Evolutionary conservation across 2,888 invertebrate species (phyloP).

Genomic region (Plagodis pulveraria): DNA sequence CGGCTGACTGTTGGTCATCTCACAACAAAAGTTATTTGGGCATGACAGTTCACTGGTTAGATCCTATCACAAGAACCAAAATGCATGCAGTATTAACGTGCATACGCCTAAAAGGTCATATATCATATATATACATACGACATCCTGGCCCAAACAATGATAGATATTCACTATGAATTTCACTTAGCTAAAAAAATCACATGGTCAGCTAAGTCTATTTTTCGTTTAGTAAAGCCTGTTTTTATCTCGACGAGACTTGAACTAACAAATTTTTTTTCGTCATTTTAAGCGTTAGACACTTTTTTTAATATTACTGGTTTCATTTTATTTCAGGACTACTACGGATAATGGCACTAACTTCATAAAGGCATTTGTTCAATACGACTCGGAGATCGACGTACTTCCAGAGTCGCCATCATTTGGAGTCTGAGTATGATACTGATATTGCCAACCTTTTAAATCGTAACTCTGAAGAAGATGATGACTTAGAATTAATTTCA

Average conservation of each 20-base stretch:
- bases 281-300: too few relatives aligned
- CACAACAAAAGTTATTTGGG: constrained; percentile 29
- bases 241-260: too few relatives aligned
- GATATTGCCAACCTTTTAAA: constrained; percentile 29
- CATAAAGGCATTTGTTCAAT: constrained; percentile 34
- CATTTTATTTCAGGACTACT: constrained; percentile 30
- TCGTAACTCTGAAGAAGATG: constrained; percentile 27
- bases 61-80: constrained; percentile 26
- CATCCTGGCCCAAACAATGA: constrained; percentile 25
- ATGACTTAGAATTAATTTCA: constrained; percentile 28
- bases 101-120: constrained; percentile 24
- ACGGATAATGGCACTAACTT: constrained; percentile 34
- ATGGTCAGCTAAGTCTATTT: constrained; percentile 30
- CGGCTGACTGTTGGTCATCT: constrained; percentile 30
- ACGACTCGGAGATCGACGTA: constrained; percentile 29
- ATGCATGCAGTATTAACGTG: constrained; percentile 26
- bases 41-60: constrained; percentile 30
- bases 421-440: constrained; percentile 19
- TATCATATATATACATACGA: constrained; percentile 18
- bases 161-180: constrained; percentile 29
- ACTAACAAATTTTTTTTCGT: too few relatives aligned
- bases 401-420: constrained; percentile 26
- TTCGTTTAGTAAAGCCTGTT: too few relatives aligned
- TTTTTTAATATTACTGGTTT: too few relatives aligned
- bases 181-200: constrained; percentile 25